Base-by-base conservation (phyloP, 2,113 vertebrate genomes). In the Cololabis saira region DNA sequence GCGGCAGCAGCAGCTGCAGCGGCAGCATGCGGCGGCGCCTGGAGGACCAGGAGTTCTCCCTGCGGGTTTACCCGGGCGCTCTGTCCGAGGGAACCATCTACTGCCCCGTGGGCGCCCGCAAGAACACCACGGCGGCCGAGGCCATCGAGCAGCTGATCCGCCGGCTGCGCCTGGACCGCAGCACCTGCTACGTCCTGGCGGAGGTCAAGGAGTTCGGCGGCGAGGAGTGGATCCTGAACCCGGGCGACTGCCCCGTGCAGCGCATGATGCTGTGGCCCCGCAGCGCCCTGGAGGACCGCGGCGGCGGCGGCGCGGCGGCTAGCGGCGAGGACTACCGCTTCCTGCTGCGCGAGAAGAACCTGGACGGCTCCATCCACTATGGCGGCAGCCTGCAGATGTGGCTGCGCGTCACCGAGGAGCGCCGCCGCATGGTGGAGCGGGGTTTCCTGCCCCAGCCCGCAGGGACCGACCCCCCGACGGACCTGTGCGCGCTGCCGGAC, bases 151-250 rank as follows among this genome's bases (percentile, higher is more conserved):
- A 76, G 9, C 95, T 99, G 76, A 96, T 99, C 50, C 87, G 94
- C 30, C 94, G 91, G 69, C 86, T 99, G 53, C 93, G 87, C 43
- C 93, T 99, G 1, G 96, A 99, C 67, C 95, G 95, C 55, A 93
- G 95, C 65, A 96, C 96, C 83, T 96, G 95, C 60, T 98, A 98
- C 0, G 97, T 99, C 64, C 57, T 99, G 59, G 97, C 97, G 0
- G 97, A 99, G 71, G 97, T 99, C 72, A 98, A 98, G 78, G 97
- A 98, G 89, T 99, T 97, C 12, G 97, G 97, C 3, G 97, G 97
- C 61, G 97, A 99, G 88, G 97, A 99, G 85, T 99, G 97, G 97
- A 96, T 99, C 82, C 95, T 99, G 76, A 99, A 98, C 86, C 97
- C 97, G 1, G 92, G 95, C 0, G 97, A 99, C 90, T 97, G 95